A percentile compares a stretch with the other conserved stretches of the same genome.
Evolutionary conservation across 53 echinoderm and acorn worm species (phyloP).

Genomic region (Hippasteria phrygiana): DNA sequence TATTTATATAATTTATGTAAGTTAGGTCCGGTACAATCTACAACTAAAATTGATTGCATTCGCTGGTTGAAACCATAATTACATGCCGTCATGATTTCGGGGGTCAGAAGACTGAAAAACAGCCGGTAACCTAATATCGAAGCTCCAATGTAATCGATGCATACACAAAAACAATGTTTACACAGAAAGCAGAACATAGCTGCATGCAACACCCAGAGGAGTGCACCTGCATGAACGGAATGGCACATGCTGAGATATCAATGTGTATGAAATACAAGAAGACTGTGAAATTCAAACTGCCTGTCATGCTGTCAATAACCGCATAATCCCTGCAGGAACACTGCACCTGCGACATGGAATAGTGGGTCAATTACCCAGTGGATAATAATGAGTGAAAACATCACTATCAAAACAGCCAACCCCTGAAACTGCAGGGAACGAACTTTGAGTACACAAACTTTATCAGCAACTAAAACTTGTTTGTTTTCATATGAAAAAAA

Average conservation of each 20-base stretch:
- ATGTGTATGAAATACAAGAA: neutral
- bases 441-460: no score
- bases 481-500: no score
- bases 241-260: slow-evolving; percentile 39
- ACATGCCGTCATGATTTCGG: neutral
- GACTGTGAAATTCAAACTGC: neutral
- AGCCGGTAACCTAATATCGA: slow-evolving; percentile 18
- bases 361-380: no score
- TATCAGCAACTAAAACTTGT: no score
- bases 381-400: no score
- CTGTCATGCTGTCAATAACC: slow-evolving; percentile 23
- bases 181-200: slow-evolving; percentile 24
- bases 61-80: neutral
- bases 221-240: slow-evolving; percentile 35
- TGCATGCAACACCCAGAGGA: no score
- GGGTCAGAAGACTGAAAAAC: neutral
- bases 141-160: neutral
- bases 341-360: no score
- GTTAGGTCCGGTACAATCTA: neutral
- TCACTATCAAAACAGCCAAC: no score
- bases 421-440: no score
- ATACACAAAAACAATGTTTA: slow-evolving; percentile 29
- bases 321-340: neutral
- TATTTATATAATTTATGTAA: no score
- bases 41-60: neutral